phyloP scores from a whole-genome alignment of 2,888 invertebrate genomes.

The Aspidiotus destructor region DNA sequence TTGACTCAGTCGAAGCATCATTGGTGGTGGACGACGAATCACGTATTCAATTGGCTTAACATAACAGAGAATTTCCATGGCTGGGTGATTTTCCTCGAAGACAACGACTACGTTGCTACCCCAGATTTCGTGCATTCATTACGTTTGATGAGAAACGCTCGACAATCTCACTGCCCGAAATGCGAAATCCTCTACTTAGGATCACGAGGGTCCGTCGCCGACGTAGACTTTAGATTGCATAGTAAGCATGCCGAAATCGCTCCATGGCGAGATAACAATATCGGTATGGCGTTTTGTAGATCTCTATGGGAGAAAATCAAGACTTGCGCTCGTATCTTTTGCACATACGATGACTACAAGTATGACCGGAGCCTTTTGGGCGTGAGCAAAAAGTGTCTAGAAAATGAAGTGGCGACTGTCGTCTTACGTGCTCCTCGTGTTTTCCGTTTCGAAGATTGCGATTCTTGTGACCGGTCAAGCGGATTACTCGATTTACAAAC shows the following conservation, averaged over 20 bases:
- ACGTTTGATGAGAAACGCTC: background rate
- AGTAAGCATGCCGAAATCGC: slow-evolving; percentile 59
- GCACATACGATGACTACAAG: slow-evolving; percentile 96
- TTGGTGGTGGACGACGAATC: slow-evolving; percentile 22
- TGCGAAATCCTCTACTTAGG: background rate
- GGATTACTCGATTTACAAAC: too few species aligned
- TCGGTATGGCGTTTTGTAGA: slow-evolving; percentile 94
- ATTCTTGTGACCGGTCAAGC: too few species aligned
- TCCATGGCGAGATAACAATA: slow-evolving; percentile 88
- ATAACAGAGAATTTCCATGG: background rate
- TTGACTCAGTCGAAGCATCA: slow-evolving; percentile 14
- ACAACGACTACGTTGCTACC: background rate
- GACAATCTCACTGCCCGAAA: background rate
- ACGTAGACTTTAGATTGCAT: slow-evolving; percentile 56
- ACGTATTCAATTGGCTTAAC: slow-evolving; percentile 2
- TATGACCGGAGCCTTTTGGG: slow-evolving; percentile 98
- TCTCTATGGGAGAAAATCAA: slow-evolving; percentile 77
- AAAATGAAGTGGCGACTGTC: slow-evolving; percentile 59
- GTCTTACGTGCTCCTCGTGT: slow-evolving; percentile 87
- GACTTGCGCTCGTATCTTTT: slow-evolving; percentile 74
- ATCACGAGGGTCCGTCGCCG: slow-evolving; percentile 63
- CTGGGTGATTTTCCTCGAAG: background rate
- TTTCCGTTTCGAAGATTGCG: slow-evolving; percentile 45
- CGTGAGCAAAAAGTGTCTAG: slow-evolving; percentile 66
- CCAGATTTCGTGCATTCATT: background rate